These are phyloP conservation scores for Festucalex cinctus DNA, from an alignment of 2,113 vertebrate genomes.

Conservation along the genomic window DNA sequence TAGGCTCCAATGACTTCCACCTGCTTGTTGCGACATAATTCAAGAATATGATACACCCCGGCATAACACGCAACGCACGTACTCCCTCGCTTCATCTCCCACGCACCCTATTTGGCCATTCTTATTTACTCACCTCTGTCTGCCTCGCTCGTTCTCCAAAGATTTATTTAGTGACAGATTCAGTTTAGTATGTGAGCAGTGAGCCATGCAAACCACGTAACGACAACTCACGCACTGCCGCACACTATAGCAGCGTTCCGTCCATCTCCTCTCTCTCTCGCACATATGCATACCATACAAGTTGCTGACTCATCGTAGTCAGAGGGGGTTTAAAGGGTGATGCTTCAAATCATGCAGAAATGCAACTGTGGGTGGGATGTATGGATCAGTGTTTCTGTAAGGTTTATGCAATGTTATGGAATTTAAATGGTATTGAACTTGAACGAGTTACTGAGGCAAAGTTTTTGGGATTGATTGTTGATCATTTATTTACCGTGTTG, in stretches of 20 bases:
- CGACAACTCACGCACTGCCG: conserved; percentile 68
- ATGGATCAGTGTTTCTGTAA: too few relatives aligned
- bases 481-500: too few relatives aligned
- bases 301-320: conserved; percentile 35
- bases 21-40: conserved; percentile 45
- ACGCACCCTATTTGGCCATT: conserved; percentile 43
- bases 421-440: too few relatives aligned
- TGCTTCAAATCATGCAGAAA: neutral
- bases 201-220: conserved; percentile 69
- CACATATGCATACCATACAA: conserved; percentile 2
- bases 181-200: conserved; percentile 72
- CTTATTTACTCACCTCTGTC: conserved; percentile 51
- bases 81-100: conserved; percentile 28
- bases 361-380: neutral
- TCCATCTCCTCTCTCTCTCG: neutral
- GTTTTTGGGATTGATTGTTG: too few relatives aligned
- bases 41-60: conserved; percentile 52
- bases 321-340: neutral
- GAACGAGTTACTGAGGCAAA: too few relatives aligned
- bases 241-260: conserved; percentile 25
- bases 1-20: conserved; percentile 40
- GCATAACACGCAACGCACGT: conserved; percentile 29
- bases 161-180: conserved; percentile 73
- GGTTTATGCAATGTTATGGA: too few relatives aligned
- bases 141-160: conserved; percentile 26